Evolutionary conservation across 2,888 invertebrate species (phyloP), one percentile per base, ranked within the genome.

Genomic region (Acleris literana): DNA sequence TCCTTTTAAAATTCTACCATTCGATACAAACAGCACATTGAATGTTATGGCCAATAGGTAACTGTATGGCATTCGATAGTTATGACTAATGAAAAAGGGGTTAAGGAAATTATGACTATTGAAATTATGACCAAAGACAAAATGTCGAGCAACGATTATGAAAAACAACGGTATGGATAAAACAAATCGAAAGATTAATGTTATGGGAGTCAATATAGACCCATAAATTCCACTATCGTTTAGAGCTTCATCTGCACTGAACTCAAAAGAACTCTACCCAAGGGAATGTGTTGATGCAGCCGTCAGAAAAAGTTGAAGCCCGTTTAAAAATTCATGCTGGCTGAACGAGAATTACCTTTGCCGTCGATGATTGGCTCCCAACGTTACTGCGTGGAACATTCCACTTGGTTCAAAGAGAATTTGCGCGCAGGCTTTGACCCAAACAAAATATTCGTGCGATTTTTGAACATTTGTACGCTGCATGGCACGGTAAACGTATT

Each of bases 331-430:
- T 66, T 57, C 57, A 51, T 18, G 17, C 44, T 56, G 61, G 33
- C 57, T 62, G 53, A 57, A 56, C 52, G 66, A 22, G 57, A 66
- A 62, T 66, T 57, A 49, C 64, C 53, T 66, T 66, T 66, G 66
- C 61, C 39, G 25, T 58, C 48, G 39, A 25, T 60, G 55, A 65
- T 65, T 61, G 65, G 55, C 51, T 25, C 16, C 57, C 61, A 52
- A 56, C 44, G 66, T 66, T 66, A 62, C 57, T 57, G 56, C 62
- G 55, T 39, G 52, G 57, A 57, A 62, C 57, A 66, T 66, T 57
- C 66, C 61, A 48, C 65, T 61, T 46, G 61, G 16, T 56, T 62
- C 66, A 66, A 66, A 66, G 66, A 46, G 66, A 66, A 66, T 66
- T 66, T 48, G 56, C 39, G 13, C 52, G 52, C 39, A 44, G n/a